phyloP scores from a whole-genome alignment of 2,888 invertebrate genomes.

The Andrena trimmerana region DNA sequence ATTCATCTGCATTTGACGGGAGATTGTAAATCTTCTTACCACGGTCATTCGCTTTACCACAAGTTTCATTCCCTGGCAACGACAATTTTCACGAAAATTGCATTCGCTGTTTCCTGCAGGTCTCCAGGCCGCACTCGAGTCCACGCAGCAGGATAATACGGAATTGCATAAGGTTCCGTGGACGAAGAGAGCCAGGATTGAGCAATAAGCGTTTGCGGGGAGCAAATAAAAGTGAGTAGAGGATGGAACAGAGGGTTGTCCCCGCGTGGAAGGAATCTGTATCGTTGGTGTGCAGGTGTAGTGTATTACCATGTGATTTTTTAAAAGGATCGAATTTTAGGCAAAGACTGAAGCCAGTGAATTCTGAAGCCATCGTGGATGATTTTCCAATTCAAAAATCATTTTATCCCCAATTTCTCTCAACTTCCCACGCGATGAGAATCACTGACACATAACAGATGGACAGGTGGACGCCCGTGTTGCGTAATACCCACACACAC shows the following conservation, averaged over 20 bases:
- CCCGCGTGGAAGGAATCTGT: neutral
- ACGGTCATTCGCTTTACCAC: neutral
- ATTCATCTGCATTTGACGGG: neutral
- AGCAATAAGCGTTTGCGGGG: conserved; percentile 34
- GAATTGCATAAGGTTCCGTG: conserved; percentile 37
- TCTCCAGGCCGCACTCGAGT: neutral
- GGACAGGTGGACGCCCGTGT: conserved; percentile 47
- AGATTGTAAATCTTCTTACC: neutral
- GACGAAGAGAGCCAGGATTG: conserved; percentile 18
- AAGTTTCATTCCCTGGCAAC: neutral
- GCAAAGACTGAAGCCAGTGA: neutral
- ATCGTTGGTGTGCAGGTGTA: neutral
- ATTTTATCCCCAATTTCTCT: conserved; percentile 5
- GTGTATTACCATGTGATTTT: neutral
- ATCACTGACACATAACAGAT: conserved; percentile 48
- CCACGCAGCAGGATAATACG: conserved; percentile 14
- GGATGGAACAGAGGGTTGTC: conserved; percentile 9
- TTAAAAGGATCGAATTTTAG: too few relatives aligned
- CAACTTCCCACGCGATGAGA: conserved; percentile 34
- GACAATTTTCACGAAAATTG: conserved; percentile 8
- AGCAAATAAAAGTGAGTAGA: conserved; percentile 51
- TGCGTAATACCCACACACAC: conserved; percentile 23
- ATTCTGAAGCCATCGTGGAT: too few relatives aligned
- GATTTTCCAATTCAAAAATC: neutral
- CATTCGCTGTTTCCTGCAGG: neutral